Conservation (phyloP, 2,113 vertebrate genomes). For the Poeciliopsis turrubarensis region DNA sequence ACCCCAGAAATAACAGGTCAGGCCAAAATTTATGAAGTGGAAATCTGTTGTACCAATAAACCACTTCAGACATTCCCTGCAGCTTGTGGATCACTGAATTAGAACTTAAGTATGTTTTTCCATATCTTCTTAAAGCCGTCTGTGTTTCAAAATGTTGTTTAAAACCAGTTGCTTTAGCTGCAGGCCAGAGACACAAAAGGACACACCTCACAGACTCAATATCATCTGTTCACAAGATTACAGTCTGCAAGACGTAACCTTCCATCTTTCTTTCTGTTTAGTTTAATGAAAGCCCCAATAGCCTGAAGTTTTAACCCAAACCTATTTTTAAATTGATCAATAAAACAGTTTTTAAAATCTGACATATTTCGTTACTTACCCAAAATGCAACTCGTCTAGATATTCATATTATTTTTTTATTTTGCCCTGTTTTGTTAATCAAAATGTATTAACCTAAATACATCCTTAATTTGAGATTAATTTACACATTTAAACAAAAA, state of each 20-base stretch:
- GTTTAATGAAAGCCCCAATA: neutral
- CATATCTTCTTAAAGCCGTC: neutral
- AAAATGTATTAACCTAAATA: neutral
- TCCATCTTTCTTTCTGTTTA: neutral
- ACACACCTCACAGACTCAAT: neutral
- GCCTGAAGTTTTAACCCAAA: neutral
- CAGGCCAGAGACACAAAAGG: neutral
- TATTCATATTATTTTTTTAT: neutral
- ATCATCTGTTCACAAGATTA: neutral
- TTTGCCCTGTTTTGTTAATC: neutral
- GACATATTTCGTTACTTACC: neutral
- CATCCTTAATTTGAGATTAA: neutral
- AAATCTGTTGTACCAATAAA: constrained; percentile 12
- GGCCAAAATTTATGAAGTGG: constrained; percentile 19
- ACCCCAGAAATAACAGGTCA: neutral
- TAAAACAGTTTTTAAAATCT: neutral
- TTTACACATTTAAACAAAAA: neutral
- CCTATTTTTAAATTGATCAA: neutral
- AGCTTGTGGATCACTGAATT: constrained; percentile 8
- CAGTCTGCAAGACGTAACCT: neutral
- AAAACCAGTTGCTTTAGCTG: neutral
- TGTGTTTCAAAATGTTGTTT: neutral
- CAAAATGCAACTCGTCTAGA: no score
- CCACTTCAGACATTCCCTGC: constrained; percentile 7
- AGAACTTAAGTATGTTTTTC: neutral